Percentiles rank a stretch among this genome's conserved stretches.
phyloP scores from a whole-genome alignment of 2,888 invertebrate genomes.

The Lumbricus terrestris region DNA sequence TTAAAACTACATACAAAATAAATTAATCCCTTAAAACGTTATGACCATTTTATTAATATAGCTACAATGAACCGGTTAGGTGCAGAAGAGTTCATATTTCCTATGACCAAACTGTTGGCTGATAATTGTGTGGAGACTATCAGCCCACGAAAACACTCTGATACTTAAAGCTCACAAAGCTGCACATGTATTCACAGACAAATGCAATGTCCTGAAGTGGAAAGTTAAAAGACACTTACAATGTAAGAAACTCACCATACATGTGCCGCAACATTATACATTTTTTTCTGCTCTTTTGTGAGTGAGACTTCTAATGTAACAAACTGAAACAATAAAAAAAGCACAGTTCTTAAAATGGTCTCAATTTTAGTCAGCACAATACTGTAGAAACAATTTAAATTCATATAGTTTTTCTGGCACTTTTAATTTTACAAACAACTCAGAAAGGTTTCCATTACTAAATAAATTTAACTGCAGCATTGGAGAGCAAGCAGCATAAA shows the following conservation, averaged over 20 bases:
- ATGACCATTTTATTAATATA: too few species aligned
- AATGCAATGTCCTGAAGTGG: not conserved
- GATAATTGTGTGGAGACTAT: not conserved
- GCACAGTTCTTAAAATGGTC: not conserved
- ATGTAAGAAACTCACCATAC: slow-evolving; percentile 47
- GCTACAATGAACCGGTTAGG: not conserved
- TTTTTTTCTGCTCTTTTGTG: slow-evolving; percentile 47
- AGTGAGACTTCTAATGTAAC: slow-evolving; percentile 48
- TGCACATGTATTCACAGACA: not conserved
- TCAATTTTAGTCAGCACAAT: too few species aligned
- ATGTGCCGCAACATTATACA: slow-evolving; percentile 53
- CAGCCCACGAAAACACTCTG: not conserved
- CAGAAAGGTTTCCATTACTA: not conserved
- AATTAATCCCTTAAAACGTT: not conserved
- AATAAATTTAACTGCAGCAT: too few species aligned
- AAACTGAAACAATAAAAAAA: slow-evolving; percentile 46
- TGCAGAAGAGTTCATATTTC: not conserved
- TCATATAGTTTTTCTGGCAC: not conserved
- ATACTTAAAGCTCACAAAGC: not conserved
- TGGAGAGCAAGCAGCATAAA: not conserved
- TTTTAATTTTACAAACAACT: not conserved
- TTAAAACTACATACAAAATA: too few species aligned
- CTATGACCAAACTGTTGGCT: not conserved
- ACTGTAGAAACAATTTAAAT: not conserved
- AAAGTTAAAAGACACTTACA: not conserved